These are phyloP conservation scores for Drosophila helvetica DNA, from an alignment of 2,888 invertebrate species.

Conservation along the genomic window DNA sequence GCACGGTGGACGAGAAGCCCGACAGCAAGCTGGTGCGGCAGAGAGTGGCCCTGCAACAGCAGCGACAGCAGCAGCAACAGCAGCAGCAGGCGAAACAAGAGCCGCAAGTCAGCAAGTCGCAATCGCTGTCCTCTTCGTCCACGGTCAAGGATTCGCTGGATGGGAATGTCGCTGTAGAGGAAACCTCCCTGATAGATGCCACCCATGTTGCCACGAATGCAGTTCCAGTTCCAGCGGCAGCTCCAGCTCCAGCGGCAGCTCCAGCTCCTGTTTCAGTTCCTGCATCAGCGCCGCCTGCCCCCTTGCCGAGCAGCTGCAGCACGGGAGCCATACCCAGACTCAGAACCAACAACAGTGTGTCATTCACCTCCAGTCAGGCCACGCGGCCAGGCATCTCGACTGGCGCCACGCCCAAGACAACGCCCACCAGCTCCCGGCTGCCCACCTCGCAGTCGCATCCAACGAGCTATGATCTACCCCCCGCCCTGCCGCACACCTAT, in stretches of 20 bases:
- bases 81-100: constrained; percentile 54
- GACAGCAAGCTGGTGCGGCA: constrained; percentile 82
- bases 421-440: constrained; percentile 53
- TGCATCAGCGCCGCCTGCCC: constrained; percentile 25
- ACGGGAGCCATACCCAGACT: constrained; percentile 46
- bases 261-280: constrained; percentile 8
- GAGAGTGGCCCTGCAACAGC: constrained; percentile 81
- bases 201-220: constrained; percentile 23
- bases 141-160: constrained; percentile 71
- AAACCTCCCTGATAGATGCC: constrained; percentile 82
- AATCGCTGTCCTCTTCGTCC: constrained; percentile 73
- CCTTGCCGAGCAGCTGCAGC: constrained; percentile 43
- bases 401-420: constrained; percentile 71
- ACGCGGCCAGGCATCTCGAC: constrained; percentile 60
- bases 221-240: constrained; percentile 4
- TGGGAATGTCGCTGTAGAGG: constrained; percentile 72
- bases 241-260: constrained; percentile 12
- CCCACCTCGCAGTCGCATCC: constrained; percentile 67
- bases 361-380: not conserved
- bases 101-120: constrained; percentile 56
- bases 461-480: constrained; percentile 76
- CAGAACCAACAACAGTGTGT: constrained; percentile 11
- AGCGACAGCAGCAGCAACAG: constrained; percentile 62
- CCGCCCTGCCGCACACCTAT: constrained; percentile 80
- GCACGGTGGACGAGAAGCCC: constrained; percentile 68